Conservation (phyloP, 2,113 vertebrate genomes). For the Castor canadensis region DNA sequence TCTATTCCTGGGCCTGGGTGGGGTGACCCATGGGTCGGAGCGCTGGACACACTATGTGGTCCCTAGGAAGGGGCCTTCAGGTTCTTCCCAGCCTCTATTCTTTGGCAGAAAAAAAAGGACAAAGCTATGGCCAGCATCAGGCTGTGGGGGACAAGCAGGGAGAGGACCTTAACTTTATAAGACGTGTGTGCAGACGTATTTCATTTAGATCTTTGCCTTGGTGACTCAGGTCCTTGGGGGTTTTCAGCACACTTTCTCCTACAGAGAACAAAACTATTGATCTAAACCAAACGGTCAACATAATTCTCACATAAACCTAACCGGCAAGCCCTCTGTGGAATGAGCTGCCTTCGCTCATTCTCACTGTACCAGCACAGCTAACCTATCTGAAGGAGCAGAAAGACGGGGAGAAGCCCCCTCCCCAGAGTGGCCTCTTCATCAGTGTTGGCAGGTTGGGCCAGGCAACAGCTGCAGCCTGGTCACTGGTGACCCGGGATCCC, state of each 20-base stretch:
- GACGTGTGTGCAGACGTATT: not conserved
- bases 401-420: not conserved
- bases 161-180: not conserved
- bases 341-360: not conserved
- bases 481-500: fast-evolving
- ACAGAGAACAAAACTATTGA: conserved; percentile 52
- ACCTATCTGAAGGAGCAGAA: not conserved
- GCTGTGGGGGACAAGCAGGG: too few relatives aligned
- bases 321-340: not conserved
- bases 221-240: not conserved
- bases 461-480: not conserved
- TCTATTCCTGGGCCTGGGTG: not conserved
- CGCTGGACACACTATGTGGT: fast-evolving
- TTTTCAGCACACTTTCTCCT: conserved; percentile 34
- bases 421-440: fast-evolving
- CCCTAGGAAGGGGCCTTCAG: not conserved
- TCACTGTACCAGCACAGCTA: not conserved
- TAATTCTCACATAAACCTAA: not conserved
- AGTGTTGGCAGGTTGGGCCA: not conserved
- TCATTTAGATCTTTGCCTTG: not conserved
- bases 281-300: not conserved
- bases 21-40: not conserved
- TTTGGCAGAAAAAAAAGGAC: not conserved
- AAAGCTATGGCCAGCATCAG: not conserved
- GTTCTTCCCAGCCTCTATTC: not conserved